A percentile compares a stretch with the other conserved stretches of the same genome.
Conservation (phyloP, 2,113 vertebrate species). For the Dromiciops gliroides region DNA sequence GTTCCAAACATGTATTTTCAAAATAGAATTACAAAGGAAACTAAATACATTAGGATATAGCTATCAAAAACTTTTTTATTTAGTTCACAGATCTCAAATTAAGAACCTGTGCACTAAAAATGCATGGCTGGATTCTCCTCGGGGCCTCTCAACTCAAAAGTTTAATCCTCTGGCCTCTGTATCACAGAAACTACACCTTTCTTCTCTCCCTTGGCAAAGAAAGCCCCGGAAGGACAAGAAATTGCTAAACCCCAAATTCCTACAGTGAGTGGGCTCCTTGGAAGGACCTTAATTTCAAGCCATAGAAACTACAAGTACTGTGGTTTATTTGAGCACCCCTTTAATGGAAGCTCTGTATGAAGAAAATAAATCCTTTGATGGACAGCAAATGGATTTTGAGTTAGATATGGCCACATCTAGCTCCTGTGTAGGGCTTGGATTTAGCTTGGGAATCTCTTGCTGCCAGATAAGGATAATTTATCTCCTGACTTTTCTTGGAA, state of each 20-base stretch:
- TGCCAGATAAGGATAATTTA: conserved; percentile 41
- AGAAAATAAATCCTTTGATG: conserved; percentile 43
- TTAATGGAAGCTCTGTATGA: conserved; percentile 6
- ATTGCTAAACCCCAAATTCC: conserved; percentile 25
- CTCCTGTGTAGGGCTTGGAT: background rate
- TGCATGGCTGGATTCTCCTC: conserved; percentile 1
- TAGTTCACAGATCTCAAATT: background rate
- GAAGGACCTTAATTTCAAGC: conserved; percentile 9
- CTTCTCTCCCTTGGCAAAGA: background rate
- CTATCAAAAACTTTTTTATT: background rate
- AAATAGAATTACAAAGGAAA: background rate
- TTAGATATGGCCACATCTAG: background rate
- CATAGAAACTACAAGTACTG: background rate
- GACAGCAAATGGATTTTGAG: conserved; percentile 35
- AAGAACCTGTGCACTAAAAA: background rate
- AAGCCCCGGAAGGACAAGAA: background rate
- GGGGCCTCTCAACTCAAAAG: conserved; percentile 44
- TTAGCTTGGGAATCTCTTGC: conserved; percentile 40
- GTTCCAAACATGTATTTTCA: background rate
- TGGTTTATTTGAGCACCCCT: conserved; percentile 10
- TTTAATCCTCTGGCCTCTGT: background rate
- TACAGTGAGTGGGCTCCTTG: conserved; percentile 14
- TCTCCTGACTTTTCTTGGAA: conserved; percentile 46
- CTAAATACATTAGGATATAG: background rate
- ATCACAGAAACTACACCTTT: background rate